Percentiles rank a stretch among this genome's conserved stretches.
phyloP scores from a whole-genome alignment of 2,888 invertebrate species.

The Ommatoiulus sabulosus region DNA sequence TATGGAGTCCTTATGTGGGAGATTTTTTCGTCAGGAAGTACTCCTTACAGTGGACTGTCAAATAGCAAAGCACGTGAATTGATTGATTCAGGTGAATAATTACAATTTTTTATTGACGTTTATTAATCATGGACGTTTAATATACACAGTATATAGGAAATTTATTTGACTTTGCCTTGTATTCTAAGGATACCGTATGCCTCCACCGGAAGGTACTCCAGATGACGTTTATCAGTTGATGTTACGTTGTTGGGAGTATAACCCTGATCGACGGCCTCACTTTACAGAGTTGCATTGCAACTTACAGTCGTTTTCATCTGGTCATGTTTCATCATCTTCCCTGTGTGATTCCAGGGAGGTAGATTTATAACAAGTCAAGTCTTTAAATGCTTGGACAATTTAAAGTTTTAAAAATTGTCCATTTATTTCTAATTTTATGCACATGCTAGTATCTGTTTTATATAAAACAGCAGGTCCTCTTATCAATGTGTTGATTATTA shows the following conservation, averaged over 20 bases:
- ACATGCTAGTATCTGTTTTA: neutral
- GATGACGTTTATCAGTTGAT: constrained; percentile 91
- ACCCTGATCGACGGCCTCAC: constrained; percentile 90
- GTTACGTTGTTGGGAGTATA: constrained; percentile 94
- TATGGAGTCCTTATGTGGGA: constrained; percentile 97
- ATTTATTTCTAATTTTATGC: neutral
- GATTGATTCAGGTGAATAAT: constrained; percentile 83
- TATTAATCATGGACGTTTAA: neutral
- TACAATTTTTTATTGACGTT: neutral
- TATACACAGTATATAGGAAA: neutral
- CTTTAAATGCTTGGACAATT: constrained; percentile 20
- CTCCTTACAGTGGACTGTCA: constrained; percentile 93
- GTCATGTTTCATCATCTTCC: constrained; percentile 53
- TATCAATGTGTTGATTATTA: constrained; percentile 38
- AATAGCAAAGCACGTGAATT: constrained; percentile 94
- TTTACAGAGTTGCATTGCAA: constrained; percentile 80
- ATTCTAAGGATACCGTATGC: constrained; percentile 87
- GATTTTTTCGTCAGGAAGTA: constrained; percentile 92
- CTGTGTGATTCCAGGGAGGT: constrained; percentile 54
- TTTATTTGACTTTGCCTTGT: neutral
- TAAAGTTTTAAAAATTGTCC: neutral
- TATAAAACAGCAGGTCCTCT: neutral
- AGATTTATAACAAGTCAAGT: constrained; percentile 49
- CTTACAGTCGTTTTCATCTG: constrained; percentile 51
- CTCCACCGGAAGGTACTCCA: constrained; percentile 87